phyloP scores from a whole-genome alignment of 2,797 vertebrate genomes.

The Fratercula arctica region DNA sequence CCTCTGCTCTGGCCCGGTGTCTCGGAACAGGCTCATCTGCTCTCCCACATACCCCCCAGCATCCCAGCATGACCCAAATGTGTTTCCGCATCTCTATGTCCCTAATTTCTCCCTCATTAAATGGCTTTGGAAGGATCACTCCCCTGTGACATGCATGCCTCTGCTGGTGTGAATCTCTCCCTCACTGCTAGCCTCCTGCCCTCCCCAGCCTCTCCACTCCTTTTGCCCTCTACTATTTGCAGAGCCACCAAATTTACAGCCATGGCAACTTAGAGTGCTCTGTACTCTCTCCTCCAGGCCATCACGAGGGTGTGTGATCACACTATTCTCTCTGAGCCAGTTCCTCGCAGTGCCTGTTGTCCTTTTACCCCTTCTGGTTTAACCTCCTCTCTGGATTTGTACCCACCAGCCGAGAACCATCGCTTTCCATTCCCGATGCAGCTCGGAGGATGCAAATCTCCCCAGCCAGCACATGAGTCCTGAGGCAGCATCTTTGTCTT shows the following conservation, averaged over 20 bases:
- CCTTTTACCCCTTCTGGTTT: background rate
- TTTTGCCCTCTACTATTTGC: background rate
- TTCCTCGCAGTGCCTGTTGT: fast-evolving
- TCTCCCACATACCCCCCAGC: background rate
- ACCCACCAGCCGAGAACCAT: background rate
- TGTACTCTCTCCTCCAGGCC: background rate
- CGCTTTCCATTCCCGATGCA: fast-evolving
- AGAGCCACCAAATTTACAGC: background rate
- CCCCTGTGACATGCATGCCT: fast-evolving
- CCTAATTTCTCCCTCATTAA: background rate
- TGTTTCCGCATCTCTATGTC: background rate
- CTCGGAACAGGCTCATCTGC: background rate
- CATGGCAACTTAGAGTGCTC: fast-evolving
- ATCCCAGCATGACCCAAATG: fast-evolving
- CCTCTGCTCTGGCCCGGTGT: background rate
- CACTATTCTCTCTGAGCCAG: fast-evolving
- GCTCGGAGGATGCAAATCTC: background rate
- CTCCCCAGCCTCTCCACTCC: background rate
- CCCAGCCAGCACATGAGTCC: background rate
- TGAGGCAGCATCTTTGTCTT: background rate
- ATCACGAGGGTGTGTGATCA: fast-evolving
- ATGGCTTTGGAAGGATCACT: background rate
- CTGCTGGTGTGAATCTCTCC: background rate
- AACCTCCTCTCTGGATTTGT: background rate
- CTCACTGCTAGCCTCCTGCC: background rate